These are phyloP conservation scores for Phalacrocorax brasilianus DNA, from an alignment of 2,113 vertebrate genomes.

Conservation along the genomic window DNA sequence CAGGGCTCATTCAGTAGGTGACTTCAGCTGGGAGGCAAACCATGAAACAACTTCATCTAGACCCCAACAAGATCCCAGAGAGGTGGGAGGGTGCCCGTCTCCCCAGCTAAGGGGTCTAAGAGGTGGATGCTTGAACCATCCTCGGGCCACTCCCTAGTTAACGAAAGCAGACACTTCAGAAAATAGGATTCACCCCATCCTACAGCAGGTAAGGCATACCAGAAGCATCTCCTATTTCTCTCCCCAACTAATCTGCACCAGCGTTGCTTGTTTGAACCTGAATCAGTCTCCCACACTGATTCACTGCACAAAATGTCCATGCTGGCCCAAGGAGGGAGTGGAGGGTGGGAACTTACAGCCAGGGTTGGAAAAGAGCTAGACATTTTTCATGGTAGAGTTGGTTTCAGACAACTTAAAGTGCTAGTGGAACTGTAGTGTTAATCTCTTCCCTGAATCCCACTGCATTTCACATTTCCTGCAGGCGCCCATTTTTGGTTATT, in stretches of 20 bases:
- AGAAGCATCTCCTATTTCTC: not conserved
- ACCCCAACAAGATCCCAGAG: not conserved
- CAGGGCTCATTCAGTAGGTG: not conserved
- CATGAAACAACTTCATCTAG: not conserved
- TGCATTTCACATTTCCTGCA: not conserved
- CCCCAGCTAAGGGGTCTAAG: not conserved
- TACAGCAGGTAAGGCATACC: not conserved
- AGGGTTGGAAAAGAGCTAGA: not conserved
- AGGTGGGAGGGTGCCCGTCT: not conserved
- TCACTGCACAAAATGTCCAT: not conserved
- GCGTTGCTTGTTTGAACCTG: not conserved
- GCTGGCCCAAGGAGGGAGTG: not conserved
- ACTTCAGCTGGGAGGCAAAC: not conserved
- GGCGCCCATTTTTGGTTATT: not conserved
- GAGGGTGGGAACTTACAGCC: not conserved
- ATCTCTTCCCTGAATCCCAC: not conserved
- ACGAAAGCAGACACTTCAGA: not conserved
- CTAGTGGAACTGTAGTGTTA: not conserved
- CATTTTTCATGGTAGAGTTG: not conserved
- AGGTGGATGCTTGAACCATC: not conserved
- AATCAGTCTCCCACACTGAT: not conserved
- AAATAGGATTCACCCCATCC: not conserved
- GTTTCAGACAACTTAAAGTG: not conserved
- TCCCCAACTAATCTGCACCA: not conserved
- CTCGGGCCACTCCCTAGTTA: not conserved